Base-by-base conservation (phyloP, 2,888 invertebrate genomes). In the Zhuqinia jingwanae region DNA sequence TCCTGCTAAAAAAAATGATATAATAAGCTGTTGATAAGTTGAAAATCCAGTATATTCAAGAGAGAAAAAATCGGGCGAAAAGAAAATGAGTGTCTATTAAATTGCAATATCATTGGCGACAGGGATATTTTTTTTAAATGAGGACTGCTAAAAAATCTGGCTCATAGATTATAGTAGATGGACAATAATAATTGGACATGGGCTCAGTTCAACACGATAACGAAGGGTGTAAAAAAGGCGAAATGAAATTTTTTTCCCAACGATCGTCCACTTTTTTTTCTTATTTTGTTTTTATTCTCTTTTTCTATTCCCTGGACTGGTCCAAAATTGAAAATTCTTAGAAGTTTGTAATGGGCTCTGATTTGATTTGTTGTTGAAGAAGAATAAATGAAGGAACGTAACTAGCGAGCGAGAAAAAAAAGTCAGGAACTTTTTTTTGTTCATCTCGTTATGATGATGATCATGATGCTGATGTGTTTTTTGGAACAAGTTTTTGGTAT, bases 401-500 rank as follows among this genome's bases (percentile, higher is more conserved):
- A n/a, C 8, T 36, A 6, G 0, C 36, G 3, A 15, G 65, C 8
- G 63, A 20, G 65, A 36, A 65, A 36, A 36, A 65, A 65, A 36
- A 45, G 50, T 50, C 50, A 73, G 73, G 70, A 45, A 50, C 27
- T 73, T 50, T 53, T 10, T 25, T 20, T 45, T 15, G 8, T n/a
- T 50, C 36, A 36, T 68, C 42, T 63, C 76, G 79, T 20, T 42
- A 63, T 45, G 20, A 70, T 45, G 25, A 22, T 70, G 79, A 25
- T 60, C n/a, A 27, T 47, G n/a, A 6, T 65, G 70, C 45, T 45
- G 45, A 36, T 80, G 53, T 75, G 53, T 68, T 75, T 58, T 75
- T 30, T 42, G 63, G 63, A 82, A 82, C 82, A 63, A 75, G 82
- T 75, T 82, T 82, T 82, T 81, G 63, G 73, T 73, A 81, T 81